Percentiles rank a stretch among this genome's conserved stretches.
Conservation (phyloP, 2,797 vertebrate genomes). For the Heterohyrax brucei region DNA sequence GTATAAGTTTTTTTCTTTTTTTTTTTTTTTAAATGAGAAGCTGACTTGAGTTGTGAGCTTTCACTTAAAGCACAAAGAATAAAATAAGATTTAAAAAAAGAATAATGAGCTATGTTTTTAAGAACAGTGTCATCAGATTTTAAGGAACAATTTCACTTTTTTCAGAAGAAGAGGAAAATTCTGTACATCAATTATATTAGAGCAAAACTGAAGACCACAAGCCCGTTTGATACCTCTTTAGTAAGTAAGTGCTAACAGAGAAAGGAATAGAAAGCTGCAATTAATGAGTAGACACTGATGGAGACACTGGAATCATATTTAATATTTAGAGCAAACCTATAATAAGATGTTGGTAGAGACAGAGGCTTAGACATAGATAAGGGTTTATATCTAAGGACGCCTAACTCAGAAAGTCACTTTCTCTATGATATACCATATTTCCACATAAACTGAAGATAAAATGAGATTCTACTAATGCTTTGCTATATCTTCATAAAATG, state of each 20-base stretch:
- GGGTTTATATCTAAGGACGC: not conserved
- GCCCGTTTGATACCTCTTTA: not conserved
- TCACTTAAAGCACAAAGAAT: too few relatives aligned
- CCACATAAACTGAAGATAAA: not conserved
- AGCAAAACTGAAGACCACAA: not conserved
- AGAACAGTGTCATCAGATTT: not conserved
- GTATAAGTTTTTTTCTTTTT: too few relatives aligned
- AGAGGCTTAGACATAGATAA: not conserved
- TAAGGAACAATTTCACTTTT: not conserved
- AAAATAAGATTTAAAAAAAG: not conserved
- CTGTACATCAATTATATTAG: not conserved
- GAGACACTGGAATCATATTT: not conserved
- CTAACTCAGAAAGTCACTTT: not conserved
- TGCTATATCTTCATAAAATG: constrained; percentile 1
- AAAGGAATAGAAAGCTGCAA: not conserved
- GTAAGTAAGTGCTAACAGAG: constrained; percentile 18
- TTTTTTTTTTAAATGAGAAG: too few relatives aligned
- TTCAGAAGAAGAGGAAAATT: not conserved
- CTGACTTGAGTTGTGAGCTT: too few relatives aligned
- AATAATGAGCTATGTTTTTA: too few relatives aligned
- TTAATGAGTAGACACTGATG: not conserved
- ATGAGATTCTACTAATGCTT: constrained; percentile 7
- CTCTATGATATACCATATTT: not conserved
- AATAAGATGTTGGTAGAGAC: not conserved
- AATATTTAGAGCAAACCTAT: not conserved